phyloP scores from a whole-genome alignment of 2,888 invertebrate genomes.

The Acrocyrtus sp. region DNA sequence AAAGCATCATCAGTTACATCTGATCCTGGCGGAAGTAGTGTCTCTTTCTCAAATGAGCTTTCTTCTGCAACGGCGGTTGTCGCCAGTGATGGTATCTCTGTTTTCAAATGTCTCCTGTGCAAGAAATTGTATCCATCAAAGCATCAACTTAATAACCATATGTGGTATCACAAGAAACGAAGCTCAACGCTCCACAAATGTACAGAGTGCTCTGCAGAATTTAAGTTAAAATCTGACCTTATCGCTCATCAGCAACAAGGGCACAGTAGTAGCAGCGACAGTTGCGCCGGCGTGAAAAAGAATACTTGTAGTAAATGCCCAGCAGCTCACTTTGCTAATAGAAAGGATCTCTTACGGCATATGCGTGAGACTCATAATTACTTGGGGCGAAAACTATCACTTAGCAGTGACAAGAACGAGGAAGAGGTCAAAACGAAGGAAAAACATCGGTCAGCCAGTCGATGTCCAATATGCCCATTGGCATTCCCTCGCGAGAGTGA shows the following conservation, averaged over 20 bases:
- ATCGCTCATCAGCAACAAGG: conserved; percentile 13
- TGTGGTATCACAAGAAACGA: conserved; percentile 29
- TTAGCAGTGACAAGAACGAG: not conserved
- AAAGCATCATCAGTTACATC: not conserved
- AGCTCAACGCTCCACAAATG: conserved; percentile 1
- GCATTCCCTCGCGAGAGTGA: conserved; percentile 26
- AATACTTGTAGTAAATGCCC: conserved; percentile 36
- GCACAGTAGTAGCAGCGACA: not conserved
- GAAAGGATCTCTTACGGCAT: conserved; percentile 25
- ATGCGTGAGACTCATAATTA: conserved; percentile 16
- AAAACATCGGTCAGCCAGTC: too few relatives aligned
- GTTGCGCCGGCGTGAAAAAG: too few relatives aligned
- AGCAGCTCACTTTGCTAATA: conserved; percentile 8
- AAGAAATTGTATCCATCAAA: conserved; percentile 32
- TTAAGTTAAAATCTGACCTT: conserved; percentile 28
- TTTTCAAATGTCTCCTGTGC: conserved; percentile 29
- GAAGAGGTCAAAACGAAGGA: too few relatives aligned
- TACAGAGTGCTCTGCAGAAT: conserved; percentile 13
- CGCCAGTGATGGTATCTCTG: conserved; percentile 7
- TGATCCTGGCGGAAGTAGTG: not conserved
- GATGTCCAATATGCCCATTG: conserved; percentile 26
- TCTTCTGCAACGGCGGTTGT: not conserved
- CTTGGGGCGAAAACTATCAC: too few relatives aligned
- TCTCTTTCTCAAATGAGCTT: not conserved
- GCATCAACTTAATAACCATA: conserved; percentile 19